A percentile compares a stretch with the other conserved stretches of the same genome.
Conservation (phyloP, 2,888 invertebrate species). For the Sarcophaga caerulescens region DNA sequence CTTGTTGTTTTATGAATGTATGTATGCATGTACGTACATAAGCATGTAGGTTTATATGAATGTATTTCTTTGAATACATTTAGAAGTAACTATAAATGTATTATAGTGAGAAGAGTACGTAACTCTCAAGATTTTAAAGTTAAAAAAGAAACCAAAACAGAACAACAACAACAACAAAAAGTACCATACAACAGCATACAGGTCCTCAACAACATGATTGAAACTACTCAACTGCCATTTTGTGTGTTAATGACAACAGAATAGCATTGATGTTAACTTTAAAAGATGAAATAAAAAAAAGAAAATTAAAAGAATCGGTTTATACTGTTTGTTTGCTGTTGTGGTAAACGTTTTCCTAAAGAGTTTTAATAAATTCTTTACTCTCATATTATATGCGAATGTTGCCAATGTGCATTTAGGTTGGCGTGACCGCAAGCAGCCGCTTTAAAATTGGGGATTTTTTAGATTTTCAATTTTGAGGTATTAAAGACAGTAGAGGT, state of each 20-base stretch:
- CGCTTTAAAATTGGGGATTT: too few relatives aligned
- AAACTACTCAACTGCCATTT: conserved; percentile 43
- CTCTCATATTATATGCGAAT: conserved; percentile 6
- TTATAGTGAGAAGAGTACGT: neutral
- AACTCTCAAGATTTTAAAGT: conserved; percentile 10
- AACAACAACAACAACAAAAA: neutral
- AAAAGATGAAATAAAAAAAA: conserved; percentile 1
- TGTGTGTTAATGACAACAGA: conserved; percentile 30
- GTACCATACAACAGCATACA: neutral
- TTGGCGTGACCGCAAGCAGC: too few relatives aligned
- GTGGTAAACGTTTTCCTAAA: neutral
- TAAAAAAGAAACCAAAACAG: neutral
- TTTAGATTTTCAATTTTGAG: too few relatives aligned
- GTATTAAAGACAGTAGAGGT: too few relatives aligned
- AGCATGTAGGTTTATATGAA: neutral
- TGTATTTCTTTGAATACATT: neutral
- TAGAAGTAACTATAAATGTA: neutral
- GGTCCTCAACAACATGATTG: conserved; percentile 11
- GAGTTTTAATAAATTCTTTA: neutral
- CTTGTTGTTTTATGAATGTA: neutral
- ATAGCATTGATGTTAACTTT: conserved; percentile 15
- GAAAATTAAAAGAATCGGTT: neutral
- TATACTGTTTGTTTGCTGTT: too few relatives aligned
- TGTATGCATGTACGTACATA: conserved; percentile 5
- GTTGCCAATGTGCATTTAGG: neutral